Percentiles rank a stretch among this genome's conserved stretches.
Evolutionary conservation across 2,113 vertebrate genomes (phyloP).

Genomic region (Epinephelus fuscoguttatus): DNA sequence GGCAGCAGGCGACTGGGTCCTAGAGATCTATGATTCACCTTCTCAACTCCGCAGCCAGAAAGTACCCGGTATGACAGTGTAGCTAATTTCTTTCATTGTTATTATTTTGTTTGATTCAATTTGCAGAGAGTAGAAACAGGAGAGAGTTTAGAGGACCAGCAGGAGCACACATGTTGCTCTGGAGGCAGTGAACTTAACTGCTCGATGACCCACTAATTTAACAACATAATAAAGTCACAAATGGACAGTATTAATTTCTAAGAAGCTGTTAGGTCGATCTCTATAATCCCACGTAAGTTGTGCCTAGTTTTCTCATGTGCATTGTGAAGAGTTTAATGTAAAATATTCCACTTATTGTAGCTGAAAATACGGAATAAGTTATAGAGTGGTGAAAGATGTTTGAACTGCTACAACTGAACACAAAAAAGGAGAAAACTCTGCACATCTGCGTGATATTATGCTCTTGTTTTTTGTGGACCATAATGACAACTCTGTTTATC

Average conservation of each 20-base stretch:
- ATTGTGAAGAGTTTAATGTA: slow-evolving; percentile 1
- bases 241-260: slow-evolving; percentile 19
- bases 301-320: slow-evolving; percentile 1
- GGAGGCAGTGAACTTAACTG: slow-evolving; percentile 41
- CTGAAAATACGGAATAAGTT: slow-evolving; percentile 13
- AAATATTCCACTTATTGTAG: background rate
- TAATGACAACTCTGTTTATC: background rate
- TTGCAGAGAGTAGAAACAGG: background rate
- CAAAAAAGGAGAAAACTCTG: background rate
- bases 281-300: slow-evolving; percentile 2
- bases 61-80: slow-evolving; percentile 89
- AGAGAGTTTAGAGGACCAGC: background rate
- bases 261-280: slow-evolving; percentile 15
- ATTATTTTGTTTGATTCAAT: background rate
- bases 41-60: slow-evolving; percentile 98
- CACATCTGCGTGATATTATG: background rate
- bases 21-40: slow-evolving; percentile 97
- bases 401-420: background rate
- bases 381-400: background rate
- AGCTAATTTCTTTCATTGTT: background rate
- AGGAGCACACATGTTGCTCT: slow-evolving; percentile 20
- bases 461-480: background rate
- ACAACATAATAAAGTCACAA: slow-evolving; percentile 49
- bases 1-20: slow-evolving; percentile 96
- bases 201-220: slow-evolving; percentile 56